phyloP scores from a whole-genome alignment of 2,113 vertebrate species.

The Atlantisia rogersi region DNA sequence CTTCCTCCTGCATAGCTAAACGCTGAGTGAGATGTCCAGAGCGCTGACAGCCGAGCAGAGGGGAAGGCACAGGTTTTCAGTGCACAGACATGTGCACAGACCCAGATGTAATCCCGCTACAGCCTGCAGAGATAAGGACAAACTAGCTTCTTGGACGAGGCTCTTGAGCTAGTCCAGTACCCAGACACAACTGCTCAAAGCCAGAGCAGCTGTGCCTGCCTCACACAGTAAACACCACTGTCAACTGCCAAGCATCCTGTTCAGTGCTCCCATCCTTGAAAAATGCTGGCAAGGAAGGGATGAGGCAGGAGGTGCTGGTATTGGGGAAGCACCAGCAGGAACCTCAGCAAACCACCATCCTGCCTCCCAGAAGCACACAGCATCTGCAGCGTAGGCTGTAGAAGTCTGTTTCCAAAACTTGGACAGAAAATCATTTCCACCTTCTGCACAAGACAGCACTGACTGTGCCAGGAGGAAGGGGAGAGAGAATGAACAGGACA shows the following conservation, averaged over 20 bases:
- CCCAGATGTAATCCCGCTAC: neutral
- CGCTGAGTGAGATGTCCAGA: neutral
- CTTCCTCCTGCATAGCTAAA: neutral
- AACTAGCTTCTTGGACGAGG: neutral
- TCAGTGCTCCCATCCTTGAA: neutral
- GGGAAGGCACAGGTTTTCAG: neutral
- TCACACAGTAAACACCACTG: neutral
- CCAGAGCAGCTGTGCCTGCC: fast-evolving
- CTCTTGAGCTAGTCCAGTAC: fast-evolving
- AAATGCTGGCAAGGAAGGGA: neutral
- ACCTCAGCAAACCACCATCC: neutral
- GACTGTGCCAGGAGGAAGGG: neutral
- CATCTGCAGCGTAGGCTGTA: neutral
- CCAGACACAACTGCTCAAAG: neutral
- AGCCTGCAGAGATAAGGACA: neutral
- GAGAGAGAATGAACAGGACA: neutral
- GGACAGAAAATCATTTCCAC: neutral
- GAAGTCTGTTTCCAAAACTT: neutral
- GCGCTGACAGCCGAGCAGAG: neutral
- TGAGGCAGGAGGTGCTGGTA: neutral
- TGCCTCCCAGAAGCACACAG: fast-evolving
- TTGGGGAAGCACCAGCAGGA: neutral
- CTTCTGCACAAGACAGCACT: neutral
- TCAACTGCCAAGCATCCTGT: neutral
- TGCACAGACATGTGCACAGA: neutral